Evolutionary conservation across 2,888 invertebrate genomes (phyloP), one percentile per base, ranked within the genome.

Genomic region (Melanostoma scalare): DNA sequence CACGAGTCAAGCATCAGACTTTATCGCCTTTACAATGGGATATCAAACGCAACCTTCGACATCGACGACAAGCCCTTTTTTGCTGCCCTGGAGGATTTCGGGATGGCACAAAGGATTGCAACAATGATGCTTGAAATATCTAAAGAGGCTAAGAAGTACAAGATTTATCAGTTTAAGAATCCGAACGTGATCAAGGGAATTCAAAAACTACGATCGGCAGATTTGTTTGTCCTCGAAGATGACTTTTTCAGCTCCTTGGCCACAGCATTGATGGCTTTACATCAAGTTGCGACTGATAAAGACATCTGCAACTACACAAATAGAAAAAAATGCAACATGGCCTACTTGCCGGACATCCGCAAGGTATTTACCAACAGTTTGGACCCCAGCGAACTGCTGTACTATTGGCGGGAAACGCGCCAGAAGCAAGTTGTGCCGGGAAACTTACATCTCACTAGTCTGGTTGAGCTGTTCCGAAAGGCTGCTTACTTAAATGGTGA

Each of bases 401-500:
- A 95, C 87, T 92, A 94, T 0, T 97, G 96, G 96, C 89, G 93
- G 20, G 93, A 95, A 87, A 96, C 96, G 96, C 93, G 96, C 84
- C 93, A 94, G 3, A 92, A 92, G 85, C 92, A 93, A 0, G 86
- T 87, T 0, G 46, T 52, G n/a, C 77, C 82, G 0, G 86, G 87
- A 3, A 92, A 92, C 33, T 38, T 20, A 31, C 46, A 82, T 6
- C 95, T 93, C 88, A 92, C 93, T 31, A 92, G 93, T 79, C 94
- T 95, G 87, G 93, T 94, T 0, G 90, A 92, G 38, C 88, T 95
- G 30, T 92, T 93, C 75, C 95, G 95, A 85, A 94, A 94, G 89
- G 94, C 94, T 9, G 95, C 95, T 4, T 91, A 91, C 87, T 90
- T 94, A 60, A 95, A 95, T 88, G 93, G 94, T 94, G 88, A 88